These are phyloP conservation scores for Desoria tigrina DNA, from an alignment of 2,888 invertebrate species.

Conservation along the genomic window DNA sequence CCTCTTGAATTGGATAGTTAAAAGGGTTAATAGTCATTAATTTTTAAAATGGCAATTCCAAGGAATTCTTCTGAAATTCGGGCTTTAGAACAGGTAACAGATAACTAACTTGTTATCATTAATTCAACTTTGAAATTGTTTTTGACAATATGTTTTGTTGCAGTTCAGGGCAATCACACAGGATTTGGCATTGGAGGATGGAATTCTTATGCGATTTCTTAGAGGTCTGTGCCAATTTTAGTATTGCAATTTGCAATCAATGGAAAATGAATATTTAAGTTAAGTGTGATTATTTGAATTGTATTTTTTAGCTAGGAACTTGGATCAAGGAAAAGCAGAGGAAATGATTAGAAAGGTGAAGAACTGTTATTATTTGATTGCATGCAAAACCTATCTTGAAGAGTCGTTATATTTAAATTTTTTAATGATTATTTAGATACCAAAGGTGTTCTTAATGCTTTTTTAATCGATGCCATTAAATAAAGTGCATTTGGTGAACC, in stretches of 20 bases:
- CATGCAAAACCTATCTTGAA: too few species aligned
- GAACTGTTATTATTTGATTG: too few species aligned
- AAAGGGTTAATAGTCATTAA: too few species aligned
- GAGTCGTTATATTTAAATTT: too few species aligned
- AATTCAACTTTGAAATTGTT: not conserved
- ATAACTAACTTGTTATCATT: not conserved
- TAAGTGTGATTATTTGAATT: not conserved
- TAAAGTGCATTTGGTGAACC: too few species aligned
- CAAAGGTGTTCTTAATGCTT: too few species aligned
- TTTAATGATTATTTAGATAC: too few species aligned
- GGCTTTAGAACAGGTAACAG: not conserved
- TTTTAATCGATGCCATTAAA: too few species aligned
- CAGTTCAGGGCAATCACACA: not conserved
- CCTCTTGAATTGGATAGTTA: too few species aligned
- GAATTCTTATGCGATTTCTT: slow-evolving; percentile 13
- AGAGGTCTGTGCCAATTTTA: not conserved
- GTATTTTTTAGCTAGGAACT: not conserved
- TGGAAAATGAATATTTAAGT: too few species aligned
- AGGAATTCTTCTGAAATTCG: not conserved
- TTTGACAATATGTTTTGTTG: not conserved
- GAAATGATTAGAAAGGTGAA: slow-evolving; percentile 6
- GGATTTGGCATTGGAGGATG: slow-evolving; percentile 4
- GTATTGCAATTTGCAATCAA: not conserved
- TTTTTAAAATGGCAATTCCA: slow-evolving; percentile 4
- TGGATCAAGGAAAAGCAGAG: slow-evolving; percentile 4